phyloP scores from a whole-genome alignment of 2,888 invertebrate species.

The Penaeus monodon region DNA sequence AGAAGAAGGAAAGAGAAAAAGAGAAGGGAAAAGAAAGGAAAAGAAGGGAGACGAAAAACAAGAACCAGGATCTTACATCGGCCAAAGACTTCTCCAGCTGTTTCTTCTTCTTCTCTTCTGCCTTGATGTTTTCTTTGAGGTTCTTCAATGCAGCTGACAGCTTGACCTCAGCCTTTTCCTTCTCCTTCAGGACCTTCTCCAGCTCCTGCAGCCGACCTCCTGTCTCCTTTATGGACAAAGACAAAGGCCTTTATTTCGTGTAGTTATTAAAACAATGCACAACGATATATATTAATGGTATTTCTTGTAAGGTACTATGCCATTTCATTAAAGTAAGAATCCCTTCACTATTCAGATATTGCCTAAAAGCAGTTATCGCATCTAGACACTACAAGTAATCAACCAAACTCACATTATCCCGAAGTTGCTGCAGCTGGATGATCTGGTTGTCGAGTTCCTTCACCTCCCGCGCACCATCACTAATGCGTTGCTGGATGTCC shows the following conservation, averaged over 20 bases:
- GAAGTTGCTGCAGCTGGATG: slow-evolving; percentile 76
- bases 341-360: too few relatives aligned
- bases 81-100: slow-evolving; percentile 77
- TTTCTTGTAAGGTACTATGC: too few relatives aligned
- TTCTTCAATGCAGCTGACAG: slow-evolving; percentile 77
- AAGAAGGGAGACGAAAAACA: background rate
- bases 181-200: slow-evolving; percentile 76
- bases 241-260: slow-evolving; percentile 6
- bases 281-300: too few relatives aligned
- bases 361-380: too few relatives aligned
- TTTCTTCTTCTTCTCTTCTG: slow-evolving; percentile 79
- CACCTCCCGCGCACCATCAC: slow-evolving; percentile 74
- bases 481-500: slow-evolving; percentile 71
- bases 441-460: slow-evolving; percentile 75
- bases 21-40: background rate
- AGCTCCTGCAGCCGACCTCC: slow-evolving; percentile 77
- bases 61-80: slow-evolving; percentile 72
- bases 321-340: too few relatives aligned
- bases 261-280: background rate
- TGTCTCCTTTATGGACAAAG: slow-evolving; percentile 74
- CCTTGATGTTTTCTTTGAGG: slow-evolving; percentile 77
- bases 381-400: background rate
- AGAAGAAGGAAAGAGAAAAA: background rate
- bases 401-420: slow-evolving; percentile 72
- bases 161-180: slow-evolving; percentile 79